phyloP scores from a whole-genome alignment of 2,113 vertebrate genomes.

The Donacobius atricapilla region DNA sequence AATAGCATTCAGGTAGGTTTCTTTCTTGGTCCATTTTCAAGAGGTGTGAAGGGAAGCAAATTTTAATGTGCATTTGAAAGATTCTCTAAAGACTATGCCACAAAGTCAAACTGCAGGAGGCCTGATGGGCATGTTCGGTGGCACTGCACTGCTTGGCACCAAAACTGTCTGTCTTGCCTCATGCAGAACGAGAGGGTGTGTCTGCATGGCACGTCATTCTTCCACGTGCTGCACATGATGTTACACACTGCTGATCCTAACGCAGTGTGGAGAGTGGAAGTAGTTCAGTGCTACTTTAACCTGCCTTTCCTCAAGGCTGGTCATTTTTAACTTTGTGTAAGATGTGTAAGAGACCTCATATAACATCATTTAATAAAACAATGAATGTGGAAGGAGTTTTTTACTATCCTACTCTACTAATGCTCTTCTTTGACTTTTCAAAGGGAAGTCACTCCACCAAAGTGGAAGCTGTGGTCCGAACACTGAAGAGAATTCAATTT shows the following conservation, averaged over 20 bases:
- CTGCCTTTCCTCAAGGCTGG: background rate
- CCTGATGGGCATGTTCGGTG: background rate
- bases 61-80: background rate
- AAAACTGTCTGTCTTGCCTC: background rate
- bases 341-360: background rate
- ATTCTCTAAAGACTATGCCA: background rate
- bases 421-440: conserved; percentile 3
- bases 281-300: background rate
- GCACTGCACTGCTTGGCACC: background rate
- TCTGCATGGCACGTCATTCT: background rate
- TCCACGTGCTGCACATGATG: fast-evolving
- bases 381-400: background rate
- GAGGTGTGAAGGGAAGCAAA: background rate
- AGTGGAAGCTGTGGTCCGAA: conserved; percentile 95
- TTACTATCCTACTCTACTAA: background rate
- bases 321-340: background rate
- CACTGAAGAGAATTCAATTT: conserved; percentile 90
- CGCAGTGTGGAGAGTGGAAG: background rate
- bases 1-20: background rate
- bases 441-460: conserved; percentile 99
- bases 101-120: background rate
- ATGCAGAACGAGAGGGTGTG: fast-evolving
- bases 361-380: background rate
- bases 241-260: background rate
- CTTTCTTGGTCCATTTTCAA: background rate